Percentiles rank a stretch among this genome's conserved stretches.
Evolutionary conservation across 2,888 invertebrate genomes (phyloP).

Genomic region (Silvanus unidentatus): DNA sequence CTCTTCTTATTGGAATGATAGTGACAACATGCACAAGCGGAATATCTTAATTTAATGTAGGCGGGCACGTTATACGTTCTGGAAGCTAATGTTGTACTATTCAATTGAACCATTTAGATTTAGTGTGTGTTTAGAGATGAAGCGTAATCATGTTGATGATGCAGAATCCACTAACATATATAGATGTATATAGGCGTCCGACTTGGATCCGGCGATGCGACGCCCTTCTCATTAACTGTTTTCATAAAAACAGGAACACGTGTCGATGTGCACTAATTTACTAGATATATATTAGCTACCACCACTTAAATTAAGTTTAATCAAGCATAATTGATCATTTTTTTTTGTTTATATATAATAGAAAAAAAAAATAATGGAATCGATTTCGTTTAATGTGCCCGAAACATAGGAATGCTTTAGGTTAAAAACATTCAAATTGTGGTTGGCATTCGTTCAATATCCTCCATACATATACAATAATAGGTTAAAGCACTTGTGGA

Average conservation of each 20-base stretch:
- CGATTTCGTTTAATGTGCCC: too few relatives aligned
- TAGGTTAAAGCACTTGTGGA: too few relatives aligned
- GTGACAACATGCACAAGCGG: too few relatives aligned
- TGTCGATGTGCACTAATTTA: neutral
- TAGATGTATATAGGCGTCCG: neutral
- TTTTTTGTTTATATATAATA: too few relatives aligned
- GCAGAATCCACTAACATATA: neutral
- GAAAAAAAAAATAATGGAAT: too few relatives aligned
- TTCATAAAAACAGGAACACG: neutral
- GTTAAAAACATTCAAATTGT: too few relatives aligned
- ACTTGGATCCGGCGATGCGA: neutral
- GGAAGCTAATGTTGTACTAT: neutral
- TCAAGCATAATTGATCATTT: too few relatives aligned
- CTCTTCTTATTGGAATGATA: too few relatives aligned
- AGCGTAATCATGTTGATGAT: constrained; percentile 1
- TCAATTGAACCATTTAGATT: neutral
- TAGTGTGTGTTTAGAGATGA: neutral
- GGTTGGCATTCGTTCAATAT: too few relatives aligned
- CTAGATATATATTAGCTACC: neutral
- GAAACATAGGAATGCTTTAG: too few relatives aligned
- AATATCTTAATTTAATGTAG: neutral
- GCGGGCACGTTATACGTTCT: neutral
- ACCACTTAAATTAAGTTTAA: neutral
- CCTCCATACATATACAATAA: too few relatives aligned
- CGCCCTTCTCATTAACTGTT: neutral